Conservation (phyloP, 2,888 invertebrate species). For the Dinocampus coccinellae region DNA sequence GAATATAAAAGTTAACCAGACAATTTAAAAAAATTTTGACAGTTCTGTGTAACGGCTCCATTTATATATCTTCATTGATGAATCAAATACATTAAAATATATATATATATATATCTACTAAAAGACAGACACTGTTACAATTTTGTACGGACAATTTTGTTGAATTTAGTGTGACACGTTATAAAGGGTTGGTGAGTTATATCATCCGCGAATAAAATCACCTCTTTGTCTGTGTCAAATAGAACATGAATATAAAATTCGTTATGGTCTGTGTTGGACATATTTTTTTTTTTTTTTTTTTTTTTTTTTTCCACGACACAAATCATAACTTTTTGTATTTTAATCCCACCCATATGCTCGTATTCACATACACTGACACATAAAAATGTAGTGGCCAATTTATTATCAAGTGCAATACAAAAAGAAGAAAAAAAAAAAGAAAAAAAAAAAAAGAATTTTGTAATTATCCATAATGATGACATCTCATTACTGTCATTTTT, state of each 20-base stretch:
- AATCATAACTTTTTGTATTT: not conserved
- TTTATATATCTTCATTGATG: not conserved
- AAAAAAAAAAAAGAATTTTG: not conserved
- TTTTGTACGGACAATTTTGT: slow-evolving; percentile 34
- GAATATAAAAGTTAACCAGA: not conserved
- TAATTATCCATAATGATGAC: not conserved
- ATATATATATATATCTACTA: not conserved
- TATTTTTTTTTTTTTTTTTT: not conserved
- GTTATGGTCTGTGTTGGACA: not conserved
- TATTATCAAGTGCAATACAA: slow-evolving; percentile 15
- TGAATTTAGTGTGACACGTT: slow-evolving; percentile 1
- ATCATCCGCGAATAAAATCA: slow-evolving; percentile 1
- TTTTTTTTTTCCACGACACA: not conserved
- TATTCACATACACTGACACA: no score
- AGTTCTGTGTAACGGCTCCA: slow-evolving; percentile 22
- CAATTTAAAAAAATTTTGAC: slow-evolving; percentile 24
- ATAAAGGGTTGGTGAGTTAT: slow-evolving; percentile 9
- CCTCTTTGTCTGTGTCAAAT: slow-evolving; percentile 19
- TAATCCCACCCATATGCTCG: no score
- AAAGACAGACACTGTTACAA: slow-evolving; percentile 13
- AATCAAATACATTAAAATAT: not conserved
- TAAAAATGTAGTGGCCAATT: slow-evolving; percentile 1
- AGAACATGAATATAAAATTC: not conserved
- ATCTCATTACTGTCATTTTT: slow-evolving; percentile 1
- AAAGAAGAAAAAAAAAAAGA: not conserved